Percentiles rank a stretch among this genome's conserved stretches.
Conservation (phyloP, 2,888 invertebrate species). For the Xylocampa areola region DNA sequence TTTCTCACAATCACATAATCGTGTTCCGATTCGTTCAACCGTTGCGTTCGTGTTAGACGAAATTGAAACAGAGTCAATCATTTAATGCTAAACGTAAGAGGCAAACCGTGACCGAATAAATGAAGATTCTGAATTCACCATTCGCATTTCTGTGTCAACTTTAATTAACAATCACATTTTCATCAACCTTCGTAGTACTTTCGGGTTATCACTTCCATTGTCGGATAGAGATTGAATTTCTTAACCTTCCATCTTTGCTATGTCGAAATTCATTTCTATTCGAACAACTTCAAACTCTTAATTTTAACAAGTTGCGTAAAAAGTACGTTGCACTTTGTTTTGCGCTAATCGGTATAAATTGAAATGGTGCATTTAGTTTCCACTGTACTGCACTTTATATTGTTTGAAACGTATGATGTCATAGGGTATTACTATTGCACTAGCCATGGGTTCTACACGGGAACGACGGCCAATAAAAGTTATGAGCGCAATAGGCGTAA, state of each 20-base stretch:
- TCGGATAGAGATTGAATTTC: slow-evolving; percentile 82
- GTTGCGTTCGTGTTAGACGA: slow-evolving; percentile 86
- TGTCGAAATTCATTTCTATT: slow-evolving; percentile 75
- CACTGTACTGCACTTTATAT: slow-evolving; percentile 46
- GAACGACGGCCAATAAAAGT: slow-evolving; percentile 72
- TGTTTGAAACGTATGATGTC: slow-evolving; percentile 67
- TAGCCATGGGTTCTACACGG: slow-evolving; percentile 55
- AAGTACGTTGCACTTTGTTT: slow-evolving; percentile 63
- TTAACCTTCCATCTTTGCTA: slow-evolving; percentile 76
- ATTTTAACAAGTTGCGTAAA: slow-evolving; percentile 59
- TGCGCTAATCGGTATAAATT: slow-evolving; percentile 59
- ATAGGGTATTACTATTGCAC: slow-evolving; percentile 67
- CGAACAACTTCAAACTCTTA: slow-evolving; percentile 73
- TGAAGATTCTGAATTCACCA: slow-evolving; percentile 87
- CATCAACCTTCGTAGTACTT: slow-evolving; percentile 82
- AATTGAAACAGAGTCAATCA: slow-evolving; percentile 89
- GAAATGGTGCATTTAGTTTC: slow-evolving; percentile 54
- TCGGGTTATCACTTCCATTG: slow-evolving; percentile 81
- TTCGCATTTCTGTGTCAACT: slow-evolving; percentile 88
- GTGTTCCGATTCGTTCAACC: slow-evolving; percentile 87
- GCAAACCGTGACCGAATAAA: slow-evolving; percentile 87
- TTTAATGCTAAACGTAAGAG: slow-evolving; percentile 88
- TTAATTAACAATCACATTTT: slow-evolving; percentile 89
- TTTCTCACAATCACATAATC: slow-evolving; percentile 89
- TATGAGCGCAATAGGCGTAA: slow-evolving; percentile 70